Percentiles rank a stretch among this genome's conserved stretches.
phyloP scores from a whole-genome alignment of 2,888 invertebrate species.

The Stenodera caucasica region DNA sequence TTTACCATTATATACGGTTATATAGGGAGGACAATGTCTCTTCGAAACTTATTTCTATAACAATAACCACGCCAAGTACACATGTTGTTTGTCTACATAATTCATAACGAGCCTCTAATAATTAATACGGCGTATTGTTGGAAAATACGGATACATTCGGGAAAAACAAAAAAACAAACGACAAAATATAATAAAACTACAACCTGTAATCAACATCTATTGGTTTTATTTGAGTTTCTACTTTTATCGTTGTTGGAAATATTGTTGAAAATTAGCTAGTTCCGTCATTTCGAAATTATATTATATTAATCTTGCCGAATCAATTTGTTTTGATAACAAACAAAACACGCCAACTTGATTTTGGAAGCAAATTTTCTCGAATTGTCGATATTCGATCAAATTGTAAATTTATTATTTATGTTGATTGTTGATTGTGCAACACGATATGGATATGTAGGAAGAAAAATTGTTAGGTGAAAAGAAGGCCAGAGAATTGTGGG shows the following conservation, averaged over 20 bases:
- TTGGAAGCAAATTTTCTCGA: too few species aligned
- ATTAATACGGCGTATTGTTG: too few species aligned
- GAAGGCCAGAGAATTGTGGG: constrained; percentile 26
- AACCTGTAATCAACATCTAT: not conserved
- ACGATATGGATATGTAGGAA: constrained; percentile 28
- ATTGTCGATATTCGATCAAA: too few species aligned
- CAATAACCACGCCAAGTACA: not conserved
- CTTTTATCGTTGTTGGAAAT: not conserved
- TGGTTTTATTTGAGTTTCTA: not conserved
- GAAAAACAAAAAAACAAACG: not conserved
- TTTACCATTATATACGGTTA: too few species aligned
- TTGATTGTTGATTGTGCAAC: constrained; percentile 24
- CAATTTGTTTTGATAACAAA: too few species aligned
- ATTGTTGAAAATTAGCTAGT: too few species aligned
- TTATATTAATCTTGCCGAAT: too few species aligned
- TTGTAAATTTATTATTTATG: constrained; percentile 25
- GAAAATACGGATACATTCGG: too few species aligned
- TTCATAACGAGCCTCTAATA: too few species aligned
- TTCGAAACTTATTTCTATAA: too few species aligned
- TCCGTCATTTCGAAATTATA: too few species aligned
- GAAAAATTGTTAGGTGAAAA: constrained; percentile 20
- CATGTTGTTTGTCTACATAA: not conserved
- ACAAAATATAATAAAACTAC: not conserved
- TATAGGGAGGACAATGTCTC: not conserved
- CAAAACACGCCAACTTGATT: too few species aligned